These are phyloP conservation scores for Oligia strigilis DNA, from an alignment of 2,888 invertebrate genomes.

Conservation along the genomic window DNA sequence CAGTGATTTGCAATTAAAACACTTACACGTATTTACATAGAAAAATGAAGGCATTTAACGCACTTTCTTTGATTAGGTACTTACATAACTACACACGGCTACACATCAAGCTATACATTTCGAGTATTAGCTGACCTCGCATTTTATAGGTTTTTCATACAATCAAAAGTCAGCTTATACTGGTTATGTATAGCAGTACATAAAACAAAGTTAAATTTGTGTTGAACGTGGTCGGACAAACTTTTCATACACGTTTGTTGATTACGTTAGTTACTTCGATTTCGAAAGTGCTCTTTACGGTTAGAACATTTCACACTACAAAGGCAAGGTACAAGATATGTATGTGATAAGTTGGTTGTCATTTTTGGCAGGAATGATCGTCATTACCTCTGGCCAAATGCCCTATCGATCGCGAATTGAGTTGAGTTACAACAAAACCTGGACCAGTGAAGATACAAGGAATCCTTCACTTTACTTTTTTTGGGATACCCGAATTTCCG, in stretches of 20 bases:
- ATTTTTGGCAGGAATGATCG: neutral
- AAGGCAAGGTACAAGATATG: neutral
- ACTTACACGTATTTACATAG: neutral
- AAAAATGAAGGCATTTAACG: neutral
- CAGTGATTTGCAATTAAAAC: neutral
- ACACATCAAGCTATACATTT: too few relatives aligned
- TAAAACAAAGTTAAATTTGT: slow-evolving; percentile 29
- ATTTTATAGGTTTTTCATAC: too few relatives aligned
- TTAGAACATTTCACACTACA: slow-evolving; percentile 3
- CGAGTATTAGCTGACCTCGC: too few relatives aligned
- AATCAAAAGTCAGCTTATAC: too few relatives aligned
- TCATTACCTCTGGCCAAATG: neutral
- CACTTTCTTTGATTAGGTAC: neutral
- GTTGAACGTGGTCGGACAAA: neutral
- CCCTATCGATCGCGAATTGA: neutral
- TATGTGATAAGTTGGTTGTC: neutral
- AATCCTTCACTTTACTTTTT: neutral
- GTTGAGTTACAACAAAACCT: neutral
- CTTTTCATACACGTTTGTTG: neutral
- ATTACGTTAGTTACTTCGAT: neutral
- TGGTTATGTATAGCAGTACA: too few relatives aligned
- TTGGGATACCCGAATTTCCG: neutral
- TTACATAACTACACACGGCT: too few relatives aligned
- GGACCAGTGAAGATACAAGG: neutral
- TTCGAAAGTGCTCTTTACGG: slow-evolving; percentile 1